A percentile compares a stretch with the other conserved stretches of the same genome.
phyloP scores from a whole-genome alignment of 2,113 vertebrate species.

The Chunga burmeisteri region DNA sequence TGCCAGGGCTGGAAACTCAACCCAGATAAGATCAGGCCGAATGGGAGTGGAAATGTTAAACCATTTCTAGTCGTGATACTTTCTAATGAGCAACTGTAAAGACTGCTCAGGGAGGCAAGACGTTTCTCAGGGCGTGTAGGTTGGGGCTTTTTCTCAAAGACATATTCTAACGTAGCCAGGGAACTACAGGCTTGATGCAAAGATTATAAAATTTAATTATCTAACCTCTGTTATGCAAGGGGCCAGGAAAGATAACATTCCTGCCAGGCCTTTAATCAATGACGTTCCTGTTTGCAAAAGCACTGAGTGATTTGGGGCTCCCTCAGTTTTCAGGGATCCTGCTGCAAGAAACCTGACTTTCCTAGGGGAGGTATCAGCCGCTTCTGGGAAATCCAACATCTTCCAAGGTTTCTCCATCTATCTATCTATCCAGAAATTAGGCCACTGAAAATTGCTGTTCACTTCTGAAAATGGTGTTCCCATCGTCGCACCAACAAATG shows the following conservation, averaged over 20 bases:
- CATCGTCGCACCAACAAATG: not conserved
- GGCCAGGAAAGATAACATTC: constrained; percentile 17
- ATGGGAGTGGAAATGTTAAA: not conserved
- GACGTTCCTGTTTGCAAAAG: not conserved
- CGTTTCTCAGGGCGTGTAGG: not conserved
- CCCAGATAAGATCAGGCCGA: not conserved
- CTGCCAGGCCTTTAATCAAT: constrained; percentile 33
- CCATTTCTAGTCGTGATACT: not conserved
- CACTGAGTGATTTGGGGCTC: not conserved
- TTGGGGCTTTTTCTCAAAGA: not conserved
- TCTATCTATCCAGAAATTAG: not conserved
- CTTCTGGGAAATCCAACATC: not conserved
- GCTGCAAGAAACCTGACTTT: not conserved
- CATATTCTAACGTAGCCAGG: not conserved
- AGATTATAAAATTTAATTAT: constrained; percentile 43
- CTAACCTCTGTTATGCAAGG: constrained; percentile 12
- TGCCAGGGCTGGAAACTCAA: not conserved
- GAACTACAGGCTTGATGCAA: constrained; percentile 37
- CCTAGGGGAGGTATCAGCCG: not conserved
- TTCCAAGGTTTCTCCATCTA: not conserved
- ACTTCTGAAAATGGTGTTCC: not conserved
- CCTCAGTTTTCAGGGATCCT: not conserved
- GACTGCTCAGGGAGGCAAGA: not conserved
- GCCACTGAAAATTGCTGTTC: not conserved
- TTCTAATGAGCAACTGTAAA: not conserved